Conservation (phyloP, 2,113 vertebrate genomes). For the Sylvilagus bachmani region DNA sequence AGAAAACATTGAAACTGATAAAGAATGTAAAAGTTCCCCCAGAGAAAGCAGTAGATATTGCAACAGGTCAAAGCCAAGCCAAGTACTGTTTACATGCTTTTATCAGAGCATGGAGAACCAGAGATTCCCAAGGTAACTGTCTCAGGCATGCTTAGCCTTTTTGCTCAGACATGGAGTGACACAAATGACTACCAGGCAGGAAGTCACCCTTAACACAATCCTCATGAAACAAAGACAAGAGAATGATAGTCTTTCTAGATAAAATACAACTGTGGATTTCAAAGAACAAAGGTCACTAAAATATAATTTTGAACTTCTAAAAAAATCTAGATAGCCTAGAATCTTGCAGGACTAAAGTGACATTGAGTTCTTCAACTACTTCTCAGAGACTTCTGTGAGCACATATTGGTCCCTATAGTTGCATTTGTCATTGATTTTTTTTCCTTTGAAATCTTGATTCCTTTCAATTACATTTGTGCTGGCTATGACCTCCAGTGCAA, state of each 20-base stretch:
- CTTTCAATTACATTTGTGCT: not conserved
- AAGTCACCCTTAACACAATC: not conserved
- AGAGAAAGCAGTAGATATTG: not conserved
- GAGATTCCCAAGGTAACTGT: not conserved
- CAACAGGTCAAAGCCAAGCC: too few relatives aligned
- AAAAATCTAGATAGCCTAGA: not conserved
- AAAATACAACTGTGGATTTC: constrained; percentile 11
- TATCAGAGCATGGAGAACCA: not conserved
- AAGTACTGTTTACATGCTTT: not conserved
- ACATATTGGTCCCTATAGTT: not conserved
- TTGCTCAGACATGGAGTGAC: too few relatives aligned
- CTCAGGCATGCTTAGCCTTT: not conserved
- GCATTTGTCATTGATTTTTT: not conserved
- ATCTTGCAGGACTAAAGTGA: not conserved
- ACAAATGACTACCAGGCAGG: not conserved
- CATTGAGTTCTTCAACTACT: not conserved
- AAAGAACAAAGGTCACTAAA: not conserved
- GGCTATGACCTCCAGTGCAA: not conserved
- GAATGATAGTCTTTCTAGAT: not conserved
- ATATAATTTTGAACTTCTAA: not conserved
- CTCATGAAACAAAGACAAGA: not conserved
- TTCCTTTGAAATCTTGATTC: constrained; percentile 4
- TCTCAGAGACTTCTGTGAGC: not conserved
- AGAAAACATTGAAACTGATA: not conserved
- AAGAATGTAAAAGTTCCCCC: not conserved